These are phyloP conservation scores for Scomber colias DNA, from an alignment of 2,113 vertebrate genomes.

Conservation along the genomic window DNA sequence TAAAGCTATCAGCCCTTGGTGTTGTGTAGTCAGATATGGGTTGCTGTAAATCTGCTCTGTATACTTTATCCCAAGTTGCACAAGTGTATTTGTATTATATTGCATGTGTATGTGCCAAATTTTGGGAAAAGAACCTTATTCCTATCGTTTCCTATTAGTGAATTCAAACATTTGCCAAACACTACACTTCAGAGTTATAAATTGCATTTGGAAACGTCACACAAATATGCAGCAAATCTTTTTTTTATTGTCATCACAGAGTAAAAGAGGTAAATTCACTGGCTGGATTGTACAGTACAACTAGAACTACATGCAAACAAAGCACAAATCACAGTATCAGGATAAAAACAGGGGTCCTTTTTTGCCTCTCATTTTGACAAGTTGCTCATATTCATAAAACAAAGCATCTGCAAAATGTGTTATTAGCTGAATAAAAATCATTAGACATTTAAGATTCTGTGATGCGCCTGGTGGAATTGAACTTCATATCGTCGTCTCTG, in stretches of 20 bases:
- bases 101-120: too few species aligned
- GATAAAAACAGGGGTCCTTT: constrained; percentile 32
- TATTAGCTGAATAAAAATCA: neutral
- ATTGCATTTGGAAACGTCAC: neutral
- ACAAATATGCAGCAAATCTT: constrained; percentile 29
- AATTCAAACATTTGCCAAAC: neutral
- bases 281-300: constrained; percentile 36
- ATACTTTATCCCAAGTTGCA: neutral
- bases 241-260: constrained; percentile 63
- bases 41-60: neutral
- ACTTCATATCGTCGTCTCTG: constrained; percentile 30
- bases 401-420: constrained; percentile 20
- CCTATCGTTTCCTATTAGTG: neutral
- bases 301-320: constrained; percentile 53
- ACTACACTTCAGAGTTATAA: too few species aligned
- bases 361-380: constrained; percentile 23
- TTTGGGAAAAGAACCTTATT: too few species aligned
- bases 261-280: constrained; percentile 49
- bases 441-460: constrained; percentile 31
- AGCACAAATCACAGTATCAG: constrained; percentile 49
- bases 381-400: constrained; percentile 22
- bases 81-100: too few species aligned
- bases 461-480: constrained; percentile 66
- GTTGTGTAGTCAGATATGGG: neutral
- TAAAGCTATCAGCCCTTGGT: neutral